Conservation (phyloP, 2,888 invertebrate species). For the Meandrusa payeni region DNA sequence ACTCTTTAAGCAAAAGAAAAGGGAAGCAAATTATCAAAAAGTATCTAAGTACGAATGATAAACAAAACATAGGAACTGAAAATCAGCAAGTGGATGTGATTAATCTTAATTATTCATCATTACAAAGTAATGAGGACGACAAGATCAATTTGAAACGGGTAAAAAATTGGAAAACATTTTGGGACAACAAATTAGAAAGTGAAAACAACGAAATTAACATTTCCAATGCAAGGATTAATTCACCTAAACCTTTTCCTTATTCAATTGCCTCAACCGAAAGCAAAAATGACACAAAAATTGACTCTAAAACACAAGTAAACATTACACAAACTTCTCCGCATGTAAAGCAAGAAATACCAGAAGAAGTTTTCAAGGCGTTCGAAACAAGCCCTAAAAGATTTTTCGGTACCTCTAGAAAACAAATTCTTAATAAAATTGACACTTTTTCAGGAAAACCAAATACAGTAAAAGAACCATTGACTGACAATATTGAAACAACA, state of each 20-base stretch:
- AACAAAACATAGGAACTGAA: constrained; percentile 31
- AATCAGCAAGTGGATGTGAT: constrained; percentile 21
- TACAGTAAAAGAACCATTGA: constrained; percentile 40
- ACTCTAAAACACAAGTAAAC: constrained; percentile 16
- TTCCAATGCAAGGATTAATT: constrained; percentile 33
- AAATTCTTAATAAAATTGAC: constrained; percentile 70
- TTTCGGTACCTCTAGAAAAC: constrained; percentile 71
- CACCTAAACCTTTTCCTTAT: constrained; percentile 22
- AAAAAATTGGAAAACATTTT: constrained; percentile 67
- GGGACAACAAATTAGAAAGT: constrained; percentile 62
- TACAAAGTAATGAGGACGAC: constrained; percentile 29
- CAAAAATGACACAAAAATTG: background rate
- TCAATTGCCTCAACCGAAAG: background rate
- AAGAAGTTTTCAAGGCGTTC: constrained; percentile 73
- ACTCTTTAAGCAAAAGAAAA: constrained; percentile 67
- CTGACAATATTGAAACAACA: constrained; percentile 40
- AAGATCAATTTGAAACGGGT: constrained; percentile 49
- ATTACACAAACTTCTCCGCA: constrained; percentile 28
- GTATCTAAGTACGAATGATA: constrained; percentile 48
- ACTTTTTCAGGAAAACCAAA: constrained; percentile 62
- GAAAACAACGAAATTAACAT: constrained; percentile 40
- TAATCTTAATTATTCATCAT: constrained; percentile 26
- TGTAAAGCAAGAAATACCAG: constrained; percentile 64
- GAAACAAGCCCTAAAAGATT: constrained; percentile 75
- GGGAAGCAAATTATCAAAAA: constrained; percentile 67